A percentile compares a stretch with the other conserved stretches of the same genome.
Evolutionary conservation across 2,113 vertebrate species (phyloP).

Genomic region (Xyrauchen texanus): DNA sequence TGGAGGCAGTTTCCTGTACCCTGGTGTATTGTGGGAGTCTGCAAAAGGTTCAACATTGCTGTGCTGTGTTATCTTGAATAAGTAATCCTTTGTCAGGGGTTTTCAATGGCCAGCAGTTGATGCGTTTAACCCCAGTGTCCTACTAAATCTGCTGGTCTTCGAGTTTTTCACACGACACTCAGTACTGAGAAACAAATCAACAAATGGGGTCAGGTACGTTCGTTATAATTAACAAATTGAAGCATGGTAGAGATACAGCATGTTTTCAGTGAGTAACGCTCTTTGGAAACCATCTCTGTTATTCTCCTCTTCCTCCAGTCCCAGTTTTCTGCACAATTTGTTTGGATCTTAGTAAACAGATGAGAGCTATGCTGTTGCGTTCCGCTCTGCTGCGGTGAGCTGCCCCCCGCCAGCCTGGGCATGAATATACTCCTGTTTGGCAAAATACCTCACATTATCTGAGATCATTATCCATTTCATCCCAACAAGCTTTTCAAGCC

Average conservation of each 20-base stretch:
- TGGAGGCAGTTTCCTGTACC: conserved; percentile 37
- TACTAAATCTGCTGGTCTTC: conserved; percentile 10
- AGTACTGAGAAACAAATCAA: not conserved
- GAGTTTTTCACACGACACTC: not conserved
- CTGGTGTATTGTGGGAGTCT: conserved; percentile 38
- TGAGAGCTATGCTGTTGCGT: conserved; percentile 31
- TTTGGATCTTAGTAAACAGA: conserved; percentile 33
- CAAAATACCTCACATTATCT: conserved; percentile 65
- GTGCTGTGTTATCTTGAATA: conserved; percentile 40
- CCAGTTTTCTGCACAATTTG: conserved; percentile 11
- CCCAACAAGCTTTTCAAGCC: conserved; percentile 65
- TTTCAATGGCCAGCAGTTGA: conserved; percentile 30
- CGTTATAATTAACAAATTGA: not conserved
- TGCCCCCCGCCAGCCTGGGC: conserved; percentile 27
- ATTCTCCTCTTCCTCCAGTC: not conserved
- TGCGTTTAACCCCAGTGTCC: conserved; percentile 43
- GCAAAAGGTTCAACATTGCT: conserved; percentile 38
- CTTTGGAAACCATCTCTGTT: too few species aligned
- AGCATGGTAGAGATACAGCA: not conserved
- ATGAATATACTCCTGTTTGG: conserved; percentile 57
- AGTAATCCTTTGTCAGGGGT: conserved; percentile 25
- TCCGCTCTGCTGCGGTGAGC: conserved; percentile 53
- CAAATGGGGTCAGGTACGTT: not conserved
- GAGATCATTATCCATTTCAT: conserved; percentile 69
- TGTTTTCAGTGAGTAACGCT: too few species aligned